Percentiles rank a stretch among this genome's conserved stretches.
phyloP scores from a whole-genome alignment of 2,797 vertebrate genomes.

The Acridotheres tristis region DNA sequence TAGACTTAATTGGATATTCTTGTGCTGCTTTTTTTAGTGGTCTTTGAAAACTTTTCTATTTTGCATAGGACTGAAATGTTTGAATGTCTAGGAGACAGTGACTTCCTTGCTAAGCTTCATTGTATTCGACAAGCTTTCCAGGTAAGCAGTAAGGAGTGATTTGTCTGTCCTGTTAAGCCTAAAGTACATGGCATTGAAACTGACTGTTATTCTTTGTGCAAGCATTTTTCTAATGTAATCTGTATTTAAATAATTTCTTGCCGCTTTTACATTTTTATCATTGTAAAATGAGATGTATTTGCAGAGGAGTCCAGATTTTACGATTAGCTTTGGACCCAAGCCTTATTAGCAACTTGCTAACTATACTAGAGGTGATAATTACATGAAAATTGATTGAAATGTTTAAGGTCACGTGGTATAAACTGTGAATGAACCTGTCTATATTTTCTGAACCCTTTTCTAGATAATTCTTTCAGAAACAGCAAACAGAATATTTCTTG shows the following conservation, averaged over 20 bases:
- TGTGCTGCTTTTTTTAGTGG: neutral
- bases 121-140: constrained; percentile 94
- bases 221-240: neutral
- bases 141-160: constrained; percentile 73
- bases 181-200: neutral
- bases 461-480: constrained; percentile 90
- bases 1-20: neutral
- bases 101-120: constrained; percentile 96
- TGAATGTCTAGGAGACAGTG: constrained; percentile 90
- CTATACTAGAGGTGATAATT: neutral
- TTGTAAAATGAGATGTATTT: neutral
- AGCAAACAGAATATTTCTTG: constrained; percentile 88
- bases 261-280: neutral
- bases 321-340: neutral
- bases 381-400: neutral
- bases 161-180: neutral
- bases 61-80: constrained; percentile 90
- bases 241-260: neutral
- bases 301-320: neutral
- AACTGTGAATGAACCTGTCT: neutral
- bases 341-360: neutral
- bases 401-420: neutral
- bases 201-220: neutral
- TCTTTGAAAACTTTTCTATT: neutral
- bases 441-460: constrained; percentile 22